Conservation (phyloP, 2,888 invertebrate genomes). For the Pantelozetes paolii region DNA sequence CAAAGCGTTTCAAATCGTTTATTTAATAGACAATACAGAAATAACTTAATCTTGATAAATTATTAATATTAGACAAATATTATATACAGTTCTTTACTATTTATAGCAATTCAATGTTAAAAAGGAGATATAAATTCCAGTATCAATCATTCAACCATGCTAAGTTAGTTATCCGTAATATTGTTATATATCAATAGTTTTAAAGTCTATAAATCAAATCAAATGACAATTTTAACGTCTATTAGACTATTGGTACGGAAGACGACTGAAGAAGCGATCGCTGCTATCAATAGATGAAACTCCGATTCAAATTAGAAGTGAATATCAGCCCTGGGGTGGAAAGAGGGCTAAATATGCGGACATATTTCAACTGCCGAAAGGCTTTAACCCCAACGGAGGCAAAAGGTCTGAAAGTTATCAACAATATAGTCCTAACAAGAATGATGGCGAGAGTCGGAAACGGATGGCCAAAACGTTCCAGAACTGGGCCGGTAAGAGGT, state of each 20-base stretch:
- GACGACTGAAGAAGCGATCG: constrained; percentile 9
- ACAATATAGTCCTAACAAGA: constrained; percentile 8
- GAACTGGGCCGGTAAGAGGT: not conserved
- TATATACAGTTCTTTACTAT: too few relatives aligned
- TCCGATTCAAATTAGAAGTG: not conserved
- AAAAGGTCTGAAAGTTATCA: not conserved
- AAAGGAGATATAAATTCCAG: too few relatives aligned
- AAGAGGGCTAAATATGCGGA: constrained; percentile 7
- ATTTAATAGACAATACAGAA: too few relatives aligned
- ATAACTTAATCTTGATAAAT: too few relatives aligned
- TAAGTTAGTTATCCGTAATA: too few relatives aligned
- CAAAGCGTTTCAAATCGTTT: too few relatives aligned
- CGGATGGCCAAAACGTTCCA: not conserved
- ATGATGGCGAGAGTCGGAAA: not conserved
- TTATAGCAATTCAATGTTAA: too few relatives aligned
- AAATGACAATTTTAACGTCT: not conserved
- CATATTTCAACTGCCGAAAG: not conserved
- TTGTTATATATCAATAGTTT: too few relatives aligned
- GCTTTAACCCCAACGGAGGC: constrained; percentile 23
- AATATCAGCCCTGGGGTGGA: constrained; percentile 10
- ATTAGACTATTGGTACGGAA: constrained; percentile 27
- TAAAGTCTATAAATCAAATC: too few relatives aligned
- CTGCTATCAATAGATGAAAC: not conserved
- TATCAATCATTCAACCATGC: too few relatives aligned
- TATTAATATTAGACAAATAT: too few relatives aligned